phyloP scores from a whole-genome alignment of 2,888 invertebrate genomes.

The Adelphocoris suturalis region DNA sequence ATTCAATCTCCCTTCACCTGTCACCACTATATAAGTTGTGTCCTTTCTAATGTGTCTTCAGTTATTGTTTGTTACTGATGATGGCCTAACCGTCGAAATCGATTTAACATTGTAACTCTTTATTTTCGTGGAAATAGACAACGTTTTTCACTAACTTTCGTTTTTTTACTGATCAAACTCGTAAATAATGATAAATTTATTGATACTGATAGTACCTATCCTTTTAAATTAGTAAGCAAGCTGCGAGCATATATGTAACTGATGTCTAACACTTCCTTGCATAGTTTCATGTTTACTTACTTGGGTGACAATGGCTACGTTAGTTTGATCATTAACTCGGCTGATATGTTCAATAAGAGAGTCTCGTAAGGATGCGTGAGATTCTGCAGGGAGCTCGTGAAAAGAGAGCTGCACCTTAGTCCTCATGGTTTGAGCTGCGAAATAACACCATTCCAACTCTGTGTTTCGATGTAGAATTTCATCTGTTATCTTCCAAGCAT shows the following conservation, averaged over 20 bases:
- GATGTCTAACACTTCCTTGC: too few species aligned
- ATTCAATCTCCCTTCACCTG: too few species aligned
- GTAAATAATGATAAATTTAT: neutral
- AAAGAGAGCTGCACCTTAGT: conserved; percentile 95
- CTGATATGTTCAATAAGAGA: conserved; percentile 93
- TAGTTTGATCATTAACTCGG: conserved; percentile 88
- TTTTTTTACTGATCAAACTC: neutral
- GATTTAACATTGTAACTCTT: too few species aligned
- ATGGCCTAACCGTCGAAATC: too few species aligned
- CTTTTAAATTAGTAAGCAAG: too few species aligned
- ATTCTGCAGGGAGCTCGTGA: conserved; percentile 92
- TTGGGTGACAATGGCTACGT: conserved; percentile 92
- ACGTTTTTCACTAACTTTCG: too few species aligned
- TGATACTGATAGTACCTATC: too few species aligned
- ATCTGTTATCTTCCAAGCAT: conserved; percentile 98
- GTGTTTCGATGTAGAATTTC: conserved; percentile 89
- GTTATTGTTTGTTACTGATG: too few species aligned
- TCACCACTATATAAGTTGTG: too few species aligned
- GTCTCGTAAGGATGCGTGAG: conserved; percentile 91
- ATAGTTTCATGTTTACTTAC: conserved; percentile 76
- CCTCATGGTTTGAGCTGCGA: conserved; percentile 98
- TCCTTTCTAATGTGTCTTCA: too few species aligned
- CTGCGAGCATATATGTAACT: too few species aligned
- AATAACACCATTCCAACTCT: conserved; percentile 95
- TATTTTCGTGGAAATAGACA: too few species aligned